Base-by-base conservation (phyloP, 30 jellyfish, hydroid and myxozoan species). In the Haliclystus octoradiatus region DNA sequence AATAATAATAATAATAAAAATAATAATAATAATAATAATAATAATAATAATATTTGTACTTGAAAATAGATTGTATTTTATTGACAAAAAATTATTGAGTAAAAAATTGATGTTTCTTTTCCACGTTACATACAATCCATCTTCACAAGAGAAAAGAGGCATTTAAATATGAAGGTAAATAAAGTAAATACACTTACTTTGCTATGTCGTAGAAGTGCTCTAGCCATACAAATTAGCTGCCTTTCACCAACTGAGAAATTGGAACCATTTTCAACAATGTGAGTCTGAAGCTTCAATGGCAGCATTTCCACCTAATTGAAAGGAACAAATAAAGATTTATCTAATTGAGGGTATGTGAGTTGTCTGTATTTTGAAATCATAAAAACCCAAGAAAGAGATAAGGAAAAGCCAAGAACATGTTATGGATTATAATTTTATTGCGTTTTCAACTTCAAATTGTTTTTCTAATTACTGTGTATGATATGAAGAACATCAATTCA, bases 171-270 rank as follows among this genome's bases (percentile, higher is more conserved):
- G n/a, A n/a, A n/a, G n/a, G n/a, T n/a, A n/a, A n/a, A n/a, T n/a
- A 50, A 0, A 9, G 33, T 9, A 3, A 51, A 1, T 12, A 13
- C 14, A 33, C 69, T 26, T 51, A 73, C 94, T 78, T 82, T 74
- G 83, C 88, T 82, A 26, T 66, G 61, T 73, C 78, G 94, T 22
- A 82, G 84, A 4, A 74, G 70, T n/a, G 94, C 94, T 50, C 94
- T 82, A 14, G 86, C 88, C 88, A 82, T 66, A 27, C 94, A 82
- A 15, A 82, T 68, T 52, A 82, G 69, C 66, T 82, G 94, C 53
- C 94, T 51, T 47, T 82, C 94, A 34, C 94, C 94, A 68, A 82
- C 94, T 5, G 94, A 82, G 63, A 82, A 82, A 61, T 82, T 82
- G 31, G 73, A 82, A 1, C 94, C 94, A 61, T 74, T 74, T 63